These are phyloP conservation scores for Chrysoperla carnea DNA, from an alignment of 1,140 invertebrate species.

Conservation along the genomic window DNA sequence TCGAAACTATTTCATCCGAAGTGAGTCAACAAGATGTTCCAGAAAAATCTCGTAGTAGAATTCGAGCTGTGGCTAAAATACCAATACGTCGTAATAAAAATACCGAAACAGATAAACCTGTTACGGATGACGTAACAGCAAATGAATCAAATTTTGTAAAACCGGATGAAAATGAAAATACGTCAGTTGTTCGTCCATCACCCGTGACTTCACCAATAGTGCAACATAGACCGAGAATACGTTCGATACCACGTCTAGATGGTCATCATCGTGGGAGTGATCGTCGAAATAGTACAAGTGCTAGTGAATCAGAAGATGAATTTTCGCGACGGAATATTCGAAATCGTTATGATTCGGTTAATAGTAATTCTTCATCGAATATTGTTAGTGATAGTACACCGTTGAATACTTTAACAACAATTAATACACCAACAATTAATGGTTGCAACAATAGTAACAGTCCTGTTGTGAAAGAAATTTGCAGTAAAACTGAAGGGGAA, in stretches of 20 bases:
- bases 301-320: constrained; percentile 22
- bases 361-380: constrained; percentile 1
- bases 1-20: not conserved
- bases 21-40: too few relatives aligned
- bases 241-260: constrained; percentile 15
- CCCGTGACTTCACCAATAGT: constrained; percentile 18
- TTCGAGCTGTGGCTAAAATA: too few relatives aligned
- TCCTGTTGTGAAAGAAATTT: not conserved
- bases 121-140: constrained; percentile 3
- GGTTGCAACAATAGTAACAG: not conserved
- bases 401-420: not conserved
- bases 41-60: too few relatives aligned
- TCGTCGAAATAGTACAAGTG: constrained; percentile 14
- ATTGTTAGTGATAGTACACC: not conserved
- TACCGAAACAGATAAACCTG: not conserved
- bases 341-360: constrained; percentile 19
- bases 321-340: constrained; percentile 7
- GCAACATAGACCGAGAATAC: constrained; percentile 15
- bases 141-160: not conserved
- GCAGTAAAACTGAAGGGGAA: not conserved
- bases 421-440: not conserved
- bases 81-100: not conserved
- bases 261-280: constrained; percentile 9
- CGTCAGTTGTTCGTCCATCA: constrained; percentile 11
- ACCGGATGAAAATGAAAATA: not conserved